Base-by-base conservation (phyloP, 2,113 vertebrate genomes). In the Carassius gibelio region DNA sequence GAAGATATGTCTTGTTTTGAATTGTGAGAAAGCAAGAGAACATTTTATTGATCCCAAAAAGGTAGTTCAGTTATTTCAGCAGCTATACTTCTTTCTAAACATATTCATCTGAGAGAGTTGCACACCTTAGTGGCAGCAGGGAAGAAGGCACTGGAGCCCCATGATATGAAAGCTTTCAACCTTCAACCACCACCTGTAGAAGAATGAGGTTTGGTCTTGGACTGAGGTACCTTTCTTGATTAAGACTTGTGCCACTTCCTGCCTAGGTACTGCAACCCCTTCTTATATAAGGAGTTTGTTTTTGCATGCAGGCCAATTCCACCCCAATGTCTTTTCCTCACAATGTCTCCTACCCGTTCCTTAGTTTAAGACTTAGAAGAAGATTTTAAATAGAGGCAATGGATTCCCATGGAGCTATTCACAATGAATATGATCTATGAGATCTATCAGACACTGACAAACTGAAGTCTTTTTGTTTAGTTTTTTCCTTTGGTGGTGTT, bases 331-430 rank as follows among this genome's bases (percentile, higher is more conserved):
- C 21, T 76, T 76, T 34, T 17, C 23, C 50, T 19, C 2, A 26
- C 0, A 8, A 76, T 34, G 75, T 55, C 3, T 30, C 50, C 8
- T 48, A 15, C 30, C 48, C 26, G 15, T 75, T 75, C 38, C 42
- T 75, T 23, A 75, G 42, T 14, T 21, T 14, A n/a, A 30, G 69
- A 5, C 38, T 71, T 72, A 45, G 8, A 45, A 23, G 69, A 75
- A 75, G 5, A 23, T 74, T 74, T 74, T 74, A 42, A 74, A 74
- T 74, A 48, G 71, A 11, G 38, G 36, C 30, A 68, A 30, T 68
- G 14, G 68, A 23, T n/a, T 45, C 42, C 11, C n/a, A 75, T 50
- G 42, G 42, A 48, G 71, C 38, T 75, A 48, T 75, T 50, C 13
- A 75, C 38, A 48, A 6, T 0, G 1, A 13, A 42, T 71, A 19